Base-by-base conservation (phyloP, 2,888 invertebrate species). In the Charanyca ferruginea region DNA sequence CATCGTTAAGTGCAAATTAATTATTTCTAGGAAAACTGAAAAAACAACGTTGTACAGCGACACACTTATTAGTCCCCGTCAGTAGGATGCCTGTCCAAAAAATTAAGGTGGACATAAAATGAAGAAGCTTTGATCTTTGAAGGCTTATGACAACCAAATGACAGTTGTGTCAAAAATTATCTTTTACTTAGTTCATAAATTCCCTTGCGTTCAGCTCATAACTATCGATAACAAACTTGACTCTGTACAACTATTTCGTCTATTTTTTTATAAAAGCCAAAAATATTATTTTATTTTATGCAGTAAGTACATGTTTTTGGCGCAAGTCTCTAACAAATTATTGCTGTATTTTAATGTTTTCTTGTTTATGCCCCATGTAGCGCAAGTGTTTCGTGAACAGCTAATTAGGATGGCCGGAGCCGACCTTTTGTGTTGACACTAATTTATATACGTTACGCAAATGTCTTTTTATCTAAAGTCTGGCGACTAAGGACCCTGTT, bases 311-410 rank as follows among this genome's bases (percentile, higher is more conserved):
- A 57, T 48, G 58, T 64, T 73, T 79, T 84, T 86, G 80, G 80
- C 83, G 68, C 76, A 61, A 32, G 55, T 57, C 62, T 70, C 61
- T 64, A 75, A 77, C 74, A 73, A 70, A 81, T 80, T 60, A 77
- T 78, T 73, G 41, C 71, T 69, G 55, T 66, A 75, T 83, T 85
- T 84, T 80, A 84, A 82, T 80, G 76, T 83, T 83, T 79, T 81
- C 80, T 80, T 71, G 70, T 87, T 87, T 85, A 87, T 83, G 88
- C 84, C 77, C 83, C 86, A 87, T 87, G 82, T 83, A 86, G 77
- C 65, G 72, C 78, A 85, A 89, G 78, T 87, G 89, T 86, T 70
- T 83, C 87, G 85, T 86, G 83, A 84, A 83, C 78, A 83, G 80
- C 86, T 90, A 87, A 89, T 89, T 88, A 85, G 78, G 66, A 79